phyloP scores from a whole-genome alignment of 2,888 invertebrate species.

The Ctena decussata region DNA sequence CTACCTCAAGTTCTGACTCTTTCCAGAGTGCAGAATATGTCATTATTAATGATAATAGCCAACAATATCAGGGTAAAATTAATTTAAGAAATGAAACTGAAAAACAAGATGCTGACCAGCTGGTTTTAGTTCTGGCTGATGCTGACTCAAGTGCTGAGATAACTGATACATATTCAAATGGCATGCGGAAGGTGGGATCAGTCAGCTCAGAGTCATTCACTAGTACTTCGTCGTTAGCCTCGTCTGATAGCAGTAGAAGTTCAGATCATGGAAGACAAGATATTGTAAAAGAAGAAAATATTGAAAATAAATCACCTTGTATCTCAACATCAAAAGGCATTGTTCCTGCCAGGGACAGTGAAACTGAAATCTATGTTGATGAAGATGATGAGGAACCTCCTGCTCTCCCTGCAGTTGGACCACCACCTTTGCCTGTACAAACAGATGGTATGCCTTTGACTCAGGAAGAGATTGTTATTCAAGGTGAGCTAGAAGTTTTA shows the following conservation, averaged over 20 bases:
- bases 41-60: background rate
- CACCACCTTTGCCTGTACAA: slow-evolving; percentile 15
- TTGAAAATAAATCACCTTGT: background rate
- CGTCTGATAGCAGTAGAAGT: background rate
- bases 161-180: background rate
- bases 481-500: background rate
- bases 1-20: slow-evolving; percentile 31
- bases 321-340: no score
- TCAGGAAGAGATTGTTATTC: background rate
- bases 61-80: background rate
- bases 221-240: background rate
- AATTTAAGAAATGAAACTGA: background rate
- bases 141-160: background rate
- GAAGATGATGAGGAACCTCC: slow-evolving; percentile 30
- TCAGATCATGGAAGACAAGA: background rate
- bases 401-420: slow-evolving; percentile 13
- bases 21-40: slow-evolving; percentile 6
- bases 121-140: background rate
- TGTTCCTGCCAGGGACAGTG: background rate
- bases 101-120: background rate
- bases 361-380: background rate
- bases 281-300: background rate
- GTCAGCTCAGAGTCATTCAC: background rate
- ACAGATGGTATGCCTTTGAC: background rate
- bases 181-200: background rate